Conservation (phyloP, 1,140 invertebrate species). For the Drosophila sp. region DNA sequence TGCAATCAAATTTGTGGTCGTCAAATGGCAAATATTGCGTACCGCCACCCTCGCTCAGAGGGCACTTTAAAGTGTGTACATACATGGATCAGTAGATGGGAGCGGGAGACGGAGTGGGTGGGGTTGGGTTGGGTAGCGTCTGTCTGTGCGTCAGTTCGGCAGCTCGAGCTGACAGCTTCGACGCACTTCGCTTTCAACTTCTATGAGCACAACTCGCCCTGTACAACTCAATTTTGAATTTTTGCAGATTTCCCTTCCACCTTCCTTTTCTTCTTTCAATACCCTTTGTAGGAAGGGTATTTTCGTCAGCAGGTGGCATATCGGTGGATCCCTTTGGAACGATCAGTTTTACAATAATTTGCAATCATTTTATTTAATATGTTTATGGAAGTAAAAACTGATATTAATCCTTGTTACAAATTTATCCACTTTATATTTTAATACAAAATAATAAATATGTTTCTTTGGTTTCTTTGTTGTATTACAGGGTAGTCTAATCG, state of each 20-base stretch:
- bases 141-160: constrained; percentile 72
- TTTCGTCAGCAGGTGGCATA: too few species aligned
- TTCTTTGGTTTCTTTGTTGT: too few species aligned
- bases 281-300: too few species aligned
- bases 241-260: constrained; percentile 39
- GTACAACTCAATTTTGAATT: constrained; percentile 81
- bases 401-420: too few species aligned
- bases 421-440: too few species aligned
- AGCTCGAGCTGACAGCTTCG: constrained; percentile 74
- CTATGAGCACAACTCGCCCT: constrained; percentile 39
- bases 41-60: constrained; percentile 22
- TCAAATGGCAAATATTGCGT: constrained; percentile 81
- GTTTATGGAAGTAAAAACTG: too few species aligned
- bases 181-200: constrained; percentile 28
- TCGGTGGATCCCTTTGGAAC: too few species aligned
- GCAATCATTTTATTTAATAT: too few species aligned
- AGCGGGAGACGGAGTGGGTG: too few species aligned
- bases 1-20: constrained; percentile 83
- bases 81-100: neutral
- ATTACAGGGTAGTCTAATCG: neutral
- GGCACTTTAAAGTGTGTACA: constrained; percentile 59
- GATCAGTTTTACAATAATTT: too few species aligned
- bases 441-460: too few species aligned
- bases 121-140: constrained; percentile 33
- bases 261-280: constrained; percentile 26